Percentiles rank a stretch among this genome's conserved stretches.
Evolutionary conservation across 1,140 invertebrate genomes (phyloP).

Genomic region (Trichogramma pretiosum): DNA sequence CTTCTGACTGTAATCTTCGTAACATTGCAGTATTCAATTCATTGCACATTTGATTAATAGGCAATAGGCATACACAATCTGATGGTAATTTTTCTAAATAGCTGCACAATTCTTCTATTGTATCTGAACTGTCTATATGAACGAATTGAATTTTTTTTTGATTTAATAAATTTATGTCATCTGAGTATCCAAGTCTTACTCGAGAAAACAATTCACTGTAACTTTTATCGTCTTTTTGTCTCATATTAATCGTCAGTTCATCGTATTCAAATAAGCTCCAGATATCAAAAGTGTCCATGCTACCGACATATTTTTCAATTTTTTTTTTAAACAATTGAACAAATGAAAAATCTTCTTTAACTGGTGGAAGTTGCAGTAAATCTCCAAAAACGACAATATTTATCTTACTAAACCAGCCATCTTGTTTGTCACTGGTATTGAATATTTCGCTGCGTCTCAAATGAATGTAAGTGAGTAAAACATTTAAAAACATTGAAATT

Average conservation of each 20-base stretch:
- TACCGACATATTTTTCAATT: constrained; percentile 1
- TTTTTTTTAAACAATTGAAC: background rate
- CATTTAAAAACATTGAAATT: constrained; percentile 34
- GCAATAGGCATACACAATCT: constrained; percentile 23
- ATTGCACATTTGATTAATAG: constrained; percentile 20
- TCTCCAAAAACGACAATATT: constrained; percentile 19
- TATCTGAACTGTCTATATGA: background rate
- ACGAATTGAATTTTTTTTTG: background rate
- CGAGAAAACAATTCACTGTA: constrained; percentile 1
- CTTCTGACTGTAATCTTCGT: constrained; percentile 15
- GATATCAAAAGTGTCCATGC: constrained; percentile 1
- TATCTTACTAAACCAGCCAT: constrained; percentile 26
- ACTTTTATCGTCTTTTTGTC: constrained; percentile 4
- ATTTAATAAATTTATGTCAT: constrained; percentile 7
- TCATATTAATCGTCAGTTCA: constrained; percentile 10
- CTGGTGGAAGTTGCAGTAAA: constrained; percentile 7
- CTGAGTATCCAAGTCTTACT: background rate
- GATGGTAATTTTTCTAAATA: constrained; percentile 12
- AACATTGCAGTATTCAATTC: constrained; percentile 23
- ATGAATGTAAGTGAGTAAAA: constrained; percentile 26
- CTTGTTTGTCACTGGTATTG: constrained; percentile 18
- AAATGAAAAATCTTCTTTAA: background rate
- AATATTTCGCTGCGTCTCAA: constrained; percentile 27
- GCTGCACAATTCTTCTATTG: constrained; percentile 7
- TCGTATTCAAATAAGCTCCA: background rate